phyloP scores from a whole-genome alignment of 2,888 invertebrate species.

The Caenorhabditis drosophilae region DNA sequence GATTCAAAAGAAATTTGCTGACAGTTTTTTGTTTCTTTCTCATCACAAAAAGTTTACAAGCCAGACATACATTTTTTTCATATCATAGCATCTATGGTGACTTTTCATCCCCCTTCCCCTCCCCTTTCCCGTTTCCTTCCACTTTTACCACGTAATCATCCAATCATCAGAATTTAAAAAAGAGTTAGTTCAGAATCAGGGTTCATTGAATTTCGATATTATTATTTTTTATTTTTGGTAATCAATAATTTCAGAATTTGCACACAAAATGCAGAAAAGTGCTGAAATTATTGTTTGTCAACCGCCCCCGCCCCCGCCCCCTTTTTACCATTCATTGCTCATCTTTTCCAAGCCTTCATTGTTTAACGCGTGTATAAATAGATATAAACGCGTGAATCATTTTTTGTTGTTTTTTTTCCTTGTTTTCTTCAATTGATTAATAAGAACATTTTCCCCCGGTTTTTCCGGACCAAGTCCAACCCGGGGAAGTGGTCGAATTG shows the following conservation, averaged over 20 bases:
- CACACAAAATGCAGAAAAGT: no score
- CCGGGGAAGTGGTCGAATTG: neutral
- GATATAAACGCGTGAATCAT: conserved; percentile 31
- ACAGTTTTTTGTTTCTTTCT: no score
- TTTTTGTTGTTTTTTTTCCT: no score
- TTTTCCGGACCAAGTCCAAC: conserved; percentile 26
- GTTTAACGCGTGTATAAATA: conserved; percentile 21
- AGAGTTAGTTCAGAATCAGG: conserved; percentile 5
- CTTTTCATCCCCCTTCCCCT: no score
- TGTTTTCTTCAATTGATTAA: conserved; percentile 6
- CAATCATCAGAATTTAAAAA: no score
- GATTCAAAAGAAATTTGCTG: no score
- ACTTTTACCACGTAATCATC: no score
- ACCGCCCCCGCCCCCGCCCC: no score
- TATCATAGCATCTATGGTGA: conserved; percentile 18
- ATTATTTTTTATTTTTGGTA: conserved; percentile 1
- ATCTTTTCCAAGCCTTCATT: neutral
- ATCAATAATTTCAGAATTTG: no score
- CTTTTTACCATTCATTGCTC: neutral
- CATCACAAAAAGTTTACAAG: conserved; percentile 9
- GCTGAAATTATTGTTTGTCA: no score
- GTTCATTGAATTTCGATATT: conserved; percentile 4
- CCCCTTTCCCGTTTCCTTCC: neutral
- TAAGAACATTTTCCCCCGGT: conserved; percentile 6
- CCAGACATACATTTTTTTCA: conserved; percentile 25